These are phyloP conservation scores for Philypnodon macrostomus DNA, from an alignment of 2,797 vertebrate genomes.

Conservation along the genomic window DNA sequence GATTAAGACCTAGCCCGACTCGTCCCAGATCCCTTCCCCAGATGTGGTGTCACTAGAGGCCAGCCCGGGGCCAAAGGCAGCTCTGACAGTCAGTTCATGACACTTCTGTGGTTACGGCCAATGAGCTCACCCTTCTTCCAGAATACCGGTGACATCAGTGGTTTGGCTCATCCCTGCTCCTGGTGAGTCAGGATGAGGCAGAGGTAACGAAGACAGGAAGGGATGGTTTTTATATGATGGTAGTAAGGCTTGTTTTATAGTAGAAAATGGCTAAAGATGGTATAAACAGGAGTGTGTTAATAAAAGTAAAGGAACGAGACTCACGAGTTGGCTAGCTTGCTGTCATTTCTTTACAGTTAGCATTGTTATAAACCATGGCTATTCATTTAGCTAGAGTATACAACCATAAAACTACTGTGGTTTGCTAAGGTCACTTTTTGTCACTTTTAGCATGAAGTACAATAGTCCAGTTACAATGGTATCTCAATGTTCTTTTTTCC, in stretches of 20 bases:
- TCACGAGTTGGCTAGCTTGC: neutral
- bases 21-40: conserved; percentile 48
- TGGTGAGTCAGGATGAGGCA: conserved; percentile 51
- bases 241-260: conserved; percentile 46
- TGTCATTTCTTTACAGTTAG: neutral
- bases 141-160: conserved; percentile 71
- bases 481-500: too few relatives aligned
- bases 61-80: conserved; percentile 15
- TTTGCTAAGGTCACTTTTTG: too few relatives aligned
- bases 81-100: conserved; percentile 49
- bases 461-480: too few relatives aligned
- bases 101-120: conserved; percentile 70
- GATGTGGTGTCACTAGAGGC: conserved; percentile 36
- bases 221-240: conserved; percentile 56
- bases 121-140: conserved; percentile 68
- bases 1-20: conserved; percentile 25
- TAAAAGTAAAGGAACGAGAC: neutral
- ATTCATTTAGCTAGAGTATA: too few relatives aligned
- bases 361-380: neutral
- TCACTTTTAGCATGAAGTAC: too few relatives aligned
- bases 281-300: conserved; percentile 7
- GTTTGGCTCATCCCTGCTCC: conserved; percentile 48
- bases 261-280: conserved; percentile 5
- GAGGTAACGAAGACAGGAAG: conserved; percentile 52
- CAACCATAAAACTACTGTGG: too few relatives aligned